phyloP scores from a whole-genome alignment of 2,797 vertebrate species.

The Leptatherina wallacei region DNA sequence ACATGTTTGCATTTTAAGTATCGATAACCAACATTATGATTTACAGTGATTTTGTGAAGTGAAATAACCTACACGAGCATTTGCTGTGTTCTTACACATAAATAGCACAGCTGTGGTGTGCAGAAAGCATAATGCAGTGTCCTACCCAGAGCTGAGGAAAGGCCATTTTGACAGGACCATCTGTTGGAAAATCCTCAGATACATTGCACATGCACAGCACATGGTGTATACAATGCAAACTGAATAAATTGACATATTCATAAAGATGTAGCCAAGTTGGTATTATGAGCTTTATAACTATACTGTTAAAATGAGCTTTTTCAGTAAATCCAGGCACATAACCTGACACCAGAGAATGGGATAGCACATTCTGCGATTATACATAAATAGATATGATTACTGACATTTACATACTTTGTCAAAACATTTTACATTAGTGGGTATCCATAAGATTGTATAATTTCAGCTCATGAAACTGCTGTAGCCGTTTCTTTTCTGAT shows the following conservation, averaged over 20 bases:
- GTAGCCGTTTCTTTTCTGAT: background rate
- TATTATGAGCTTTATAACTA: background rate
- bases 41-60: background rate
- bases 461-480: background rate
- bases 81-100: background rate
- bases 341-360: too few relatives aligned
- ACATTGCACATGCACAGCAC: background rate
- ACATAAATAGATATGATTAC: too few relatives aligned
- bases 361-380: too few relatives aligned
- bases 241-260: background rate
- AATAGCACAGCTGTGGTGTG: background rate
- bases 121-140: constrained; percentile 1
- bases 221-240: background rate
- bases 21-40: background rate
- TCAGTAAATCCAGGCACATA: too few relatives aligned
- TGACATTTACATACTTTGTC: background rate
- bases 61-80: background rate
- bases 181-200: constrained; percentile 13
- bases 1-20: background rate
- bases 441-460: background rate
- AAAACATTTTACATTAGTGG: background rate
- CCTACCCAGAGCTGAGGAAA: constrained; percentile 11
- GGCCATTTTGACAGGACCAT: background rate
- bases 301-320: background rate
- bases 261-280: background rate